Conservation (phyloP, 2,797 vertebrate species). For the Manis pentadactyla region DNA sequence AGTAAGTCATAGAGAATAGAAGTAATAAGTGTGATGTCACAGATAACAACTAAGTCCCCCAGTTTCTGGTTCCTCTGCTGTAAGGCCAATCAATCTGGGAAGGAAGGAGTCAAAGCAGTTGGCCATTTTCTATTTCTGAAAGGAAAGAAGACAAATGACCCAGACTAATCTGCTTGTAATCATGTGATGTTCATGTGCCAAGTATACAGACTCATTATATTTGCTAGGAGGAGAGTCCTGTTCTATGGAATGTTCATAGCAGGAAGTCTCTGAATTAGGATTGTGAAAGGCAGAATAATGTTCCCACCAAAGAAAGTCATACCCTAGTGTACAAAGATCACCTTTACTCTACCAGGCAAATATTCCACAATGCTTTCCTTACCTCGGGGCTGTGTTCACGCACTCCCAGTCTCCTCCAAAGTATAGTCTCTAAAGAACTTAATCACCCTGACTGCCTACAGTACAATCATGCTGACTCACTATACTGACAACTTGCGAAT, state of each 20-base stretch:
- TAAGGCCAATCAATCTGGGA: neutral
- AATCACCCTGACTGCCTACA: neutral
- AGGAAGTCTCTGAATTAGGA: neutral
- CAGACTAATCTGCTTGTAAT: neutral
- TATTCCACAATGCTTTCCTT: neutral
- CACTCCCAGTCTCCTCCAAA: neutral
- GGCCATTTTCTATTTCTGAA: neutral
- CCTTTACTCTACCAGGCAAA: neutral
- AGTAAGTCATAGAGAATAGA: neutral
- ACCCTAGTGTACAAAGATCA: neutral
- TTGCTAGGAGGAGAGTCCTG: neutral
- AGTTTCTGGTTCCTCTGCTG: neutral
- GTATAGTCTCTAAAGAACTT: neutral
- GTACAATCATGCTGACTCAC: neutral
- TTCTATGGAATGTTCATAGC: neutral
- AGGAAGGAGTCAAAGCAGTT: neutral
- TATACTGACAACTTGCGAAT: neutral
- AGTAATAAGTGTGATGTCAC: neutral
- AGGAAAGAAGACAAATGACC: neutral
- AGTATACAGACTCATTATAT: neutral
- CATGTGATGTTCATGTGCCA: neutral
- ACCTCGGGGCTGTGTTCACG: neutral
- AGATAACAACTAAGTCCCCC: neutral
- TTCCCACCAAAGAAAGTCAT: neutral
- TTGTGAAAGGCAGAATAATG: neutral